Evolutionary conservation across 92 coral and sea anemone genomes (phyloP).

Genomic region (Umimayanthus kanabou): DNA sequence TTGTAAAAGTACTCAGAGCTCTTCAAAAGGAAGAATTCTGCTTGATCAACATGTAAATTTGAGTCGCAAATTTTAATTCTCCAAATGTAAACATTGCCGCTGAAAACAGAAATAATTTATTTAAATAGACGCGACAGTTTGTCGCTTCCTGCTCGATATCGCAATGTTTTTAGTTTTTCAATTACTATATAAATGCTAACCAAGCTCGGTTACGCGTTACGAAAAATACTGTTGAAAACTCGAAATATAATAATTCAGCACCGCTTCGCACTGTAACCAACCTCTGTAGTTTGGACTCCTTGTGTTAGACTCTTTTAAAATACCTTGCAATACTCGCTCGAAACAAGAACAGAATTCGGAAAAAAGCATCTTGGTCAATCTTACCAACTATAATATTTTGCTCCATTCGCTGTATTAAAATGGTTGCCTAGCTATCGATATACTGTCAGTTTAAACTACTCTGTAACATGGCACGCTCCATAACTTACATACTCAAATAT

Average conservation of each 20-base stretch:
- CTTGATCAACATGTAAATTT: not conserved
- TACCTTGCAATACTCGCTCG: too few relatives aligned
- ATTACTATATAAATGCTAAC: not conserved
- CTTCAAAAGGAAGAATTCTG: not conserved
- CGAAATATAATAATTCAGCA: too few relatives aligned
- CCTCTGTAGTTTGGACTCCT: not conserved
- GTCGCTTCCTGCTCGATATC: not conserved
- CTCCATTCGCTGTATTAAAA: not conserved
- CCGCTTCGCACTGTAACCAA: not conserved
- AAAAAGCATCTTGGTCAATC: not conserved
- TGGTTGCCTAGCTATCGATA: not conserved
- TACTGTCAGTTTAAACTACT: not conserved
- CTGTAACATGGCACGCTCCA: not conserved
- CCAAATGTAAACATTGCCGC: constrained; percentile 1
- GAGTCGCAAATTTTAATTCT: constrained; percentile 9
- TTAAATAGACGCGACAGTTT: constrained; percentile 1
- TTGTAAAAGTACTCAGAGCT: not conserved
- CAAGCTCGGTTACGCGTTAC: not conserved
- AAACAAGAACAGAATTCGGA: not conserved
- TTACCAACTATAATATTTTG: not conserved
- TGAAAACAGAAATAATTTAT: not conserved
- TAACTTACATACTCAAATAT: not conserved
- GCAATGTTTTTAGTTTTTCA: not conserved
- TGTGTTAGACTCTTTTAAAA: not conserved
- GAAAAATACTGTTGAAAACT: not conserved